phyloP scores from a whole-genome alignment of 1,140 invertebrate species.

The Proctacanthus coquilletti region DNA sequence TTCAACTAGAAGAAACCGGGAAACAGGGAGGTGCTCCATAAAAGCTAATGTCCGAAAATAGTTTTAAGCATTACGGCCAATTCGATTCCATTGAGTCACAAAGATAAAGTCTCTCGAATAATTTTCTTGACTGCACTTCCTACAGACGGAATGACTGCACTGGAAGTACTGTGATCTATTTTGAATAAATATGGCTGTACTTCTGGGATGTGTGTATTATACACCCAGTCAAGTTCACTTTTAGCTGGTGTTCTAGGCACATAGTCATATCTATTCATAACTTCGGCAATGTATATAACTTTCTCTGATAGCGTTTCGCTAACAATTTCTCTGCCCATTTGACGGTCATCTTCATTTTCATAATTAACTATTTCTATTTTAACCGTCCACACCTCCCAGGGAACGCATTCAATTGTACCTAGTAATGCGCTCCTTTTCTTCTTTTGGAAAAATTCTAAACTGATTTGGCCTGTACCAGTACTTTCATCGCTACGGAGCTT shows the following conservation, averaged over 20 bases:
- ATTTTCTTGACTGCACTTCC: constrained; percentile 80
- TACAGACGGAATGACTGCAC: constrained; percentile 53
- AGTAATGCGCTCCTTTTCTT: constrained; percentile 78
- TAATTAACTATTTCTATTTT: constrained; percentile 74
- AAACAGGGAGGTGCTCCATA: too few species aligned
- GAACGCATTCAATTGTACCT: constrained; percentile 75
- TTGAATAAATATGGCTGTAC: constrained; percentile 94
- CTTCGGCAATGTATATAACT: constrained; percentile 82
- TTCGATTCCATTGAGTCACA: too few species aligned
- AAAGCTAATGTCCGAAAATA: too few species aligned
- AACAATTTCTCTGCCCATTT: constrained; percentile 73
- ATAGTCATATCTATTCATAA: constrained; percentile 90
- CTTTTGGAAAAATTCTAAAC: constrained; percentile 88
- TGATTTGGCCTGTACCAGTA: constrained; percentile 66
- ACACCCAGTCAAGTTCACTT: constrained; percentile 82
- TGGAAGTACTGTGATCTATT: constrained; percentile 58
- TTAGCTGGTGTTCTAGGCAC: constrained; percentile 89
- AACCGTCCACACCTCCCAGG: constrained; percentile 96
- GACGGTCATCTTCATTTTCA: constrained; percentile 74
- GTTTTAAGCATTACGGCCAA: too few species aligned
- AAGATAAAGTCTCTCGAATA: constrained; percentile 70
- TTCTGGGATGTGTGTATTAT: constrained; percentile 82
- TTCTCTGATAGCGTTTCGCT: constrained; percentile 86
- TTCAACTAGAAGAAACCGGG: too few species aligned
- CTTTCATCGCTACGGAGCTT: constrained; percentile 60